phyloP scores from a whole-genome alignment of 2,888 invertebrate species.

The Anticlea derivata region DNA sequence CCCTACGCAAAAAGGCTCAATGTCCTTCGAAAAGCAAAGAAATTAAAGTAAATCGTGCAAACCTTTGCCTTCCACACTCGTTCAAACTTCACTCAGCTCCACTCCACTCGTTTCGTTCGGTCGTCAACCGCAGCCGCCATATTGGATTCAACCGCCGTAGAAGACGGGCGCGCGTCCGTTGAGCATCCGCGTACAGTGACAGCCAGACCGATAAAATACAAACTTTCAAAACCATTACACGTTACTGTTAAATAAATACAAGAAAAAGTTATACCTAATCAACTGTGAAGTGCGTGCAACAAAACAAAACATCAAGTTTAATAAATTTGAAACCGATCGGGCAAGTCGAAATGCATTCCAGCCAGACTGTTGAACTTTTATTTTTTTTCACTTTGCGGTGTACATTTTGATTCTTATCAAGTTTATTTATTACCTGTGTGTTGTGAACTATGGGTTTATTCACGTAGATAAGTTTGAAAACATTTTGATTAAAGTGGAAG shows the following conservation, averaged over 20 bases:
- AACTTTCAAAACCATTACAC: constrained; percentile 63
- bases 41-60: constrained; percentile 4
- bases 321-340: constrained; percentile 47
- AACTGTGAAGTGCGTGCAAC: constrained; percentile 55
- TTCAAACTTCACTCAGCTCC: constrained; percentile 39
- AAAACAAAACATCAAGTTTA: constrained; percentile 28
- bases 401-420: constrained; percentile 73
- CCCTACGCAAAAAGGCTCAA: not conserved
- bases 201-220: constrained; percentile 64
- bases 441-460: constrained; percentile 49
- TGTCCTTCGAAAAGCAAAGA: not conserved
- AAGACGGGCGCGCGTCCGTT: constrained; percentile 52
- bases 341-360: constrained; percentile 79
- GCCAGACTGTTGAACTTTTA: constrained; percentile 78
- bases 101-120: constrained; percentile 24
- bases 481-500: constrained; percentile 36
- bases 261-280: constrained; percentile 35
- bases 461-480: constrained; percentile 33
- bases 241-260: constrained; percentile 43
- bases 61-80: constrained; percentile 31
- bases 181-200: constrained; percentile 63
- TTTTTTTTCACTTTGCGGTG: constrained; percentile 67
- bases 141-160: constrained; percentile 63
- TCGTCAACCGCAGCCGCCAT: constrained; percentile 58
- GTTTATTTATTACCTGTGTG: constrained; percentile 53